Base-by-base conservation (phyloP, 1,140 invertebrate species). In the Calephelis virginiensis region DNA sequence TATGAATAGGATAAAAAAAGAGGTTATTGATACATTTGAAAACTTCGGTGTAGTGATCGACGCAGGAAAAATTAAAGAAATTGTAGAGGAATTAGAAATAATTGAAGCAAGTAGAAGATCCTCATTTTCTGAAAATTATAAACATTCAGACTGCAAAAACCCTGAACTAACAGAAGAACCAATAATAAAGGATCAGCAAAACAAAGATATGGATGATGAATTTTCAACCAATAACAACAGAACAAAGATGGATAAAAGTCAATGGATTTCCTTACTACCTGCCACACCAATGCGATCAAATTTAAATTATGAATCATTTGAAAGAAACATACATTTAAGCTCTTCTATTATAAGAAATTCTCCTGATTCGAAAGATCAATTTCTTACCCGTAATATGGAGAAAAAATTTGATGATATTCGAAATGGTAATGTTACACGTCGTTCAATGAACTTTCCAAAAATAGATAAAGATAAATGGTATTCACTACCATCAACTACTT, bases 1-100 rank as follows among this genome's bases (percentile, higher is more conserved):
- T 47, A 63, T 75, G 59, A 13, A 48, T 8, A 77, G 76, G 69
- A 82, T 81, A 64, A 80, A 72, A 67, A 17, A 67, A 40, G 76
- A 78, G 66, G 73, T 83, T n/a, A 53, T 38, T 8, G 77, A 65
- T 66, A 69, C 56, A 47, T 28, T 81, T 4, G 74, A 67, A 46
- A 81, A 78, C 63, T 17, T 80, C 13, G 37, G 67, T 38, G 68
- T 64, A 43, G 66, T 69, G 8, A 50, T 80, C 9, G 69, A 72
- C 49, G 38, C 40, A 9, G 37, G 70, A 14, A 65, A 61, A 14
- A 66, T 81, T 12, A 65, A 78, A 8, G 13, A 12, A 37, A 78
- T 83, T 66, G 47, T 81, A 5, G 63, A 71, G 37, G 71, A 61
- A 61, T 67, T 83, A 62, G 68, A 76, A 56, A 61, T 63, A 43